Percentiles rank a stretch among this genome's conserved stretches.
Conservation (phyloP, 2,113 vertebrate genomes). For the human region GRCh38 chr13:39693501-39694000, state of each 20-base stretch:
- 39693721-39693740: background rate
- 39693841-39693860: background rate
- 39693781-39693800: background rate
- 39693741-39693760: background rate
- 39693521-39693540: background rate
- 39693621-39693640: background rate
- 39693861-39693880: background rate
- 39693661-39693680: background rate
- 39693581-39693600: background rate
- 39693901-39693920: background rate
- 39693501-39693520: background rate
- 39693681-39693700: background rate
- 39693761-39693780: background rate
- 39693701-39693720: background rate
- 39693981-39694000: background rate
- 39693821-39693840: background rate
- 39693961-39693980: background rate
- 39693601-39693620: background rate
- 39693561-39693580: conserved; percentile 6
- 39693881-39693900: background rate
- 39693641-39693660: background rate
- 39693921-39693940: background rate
- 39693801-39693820: background rate
- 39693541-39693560: background rate
- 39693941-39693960: background rate